Evolutionary conservation across 1,140 invertebrate species (phyloP).

Genomic region (Aplysia californica): DNA sequence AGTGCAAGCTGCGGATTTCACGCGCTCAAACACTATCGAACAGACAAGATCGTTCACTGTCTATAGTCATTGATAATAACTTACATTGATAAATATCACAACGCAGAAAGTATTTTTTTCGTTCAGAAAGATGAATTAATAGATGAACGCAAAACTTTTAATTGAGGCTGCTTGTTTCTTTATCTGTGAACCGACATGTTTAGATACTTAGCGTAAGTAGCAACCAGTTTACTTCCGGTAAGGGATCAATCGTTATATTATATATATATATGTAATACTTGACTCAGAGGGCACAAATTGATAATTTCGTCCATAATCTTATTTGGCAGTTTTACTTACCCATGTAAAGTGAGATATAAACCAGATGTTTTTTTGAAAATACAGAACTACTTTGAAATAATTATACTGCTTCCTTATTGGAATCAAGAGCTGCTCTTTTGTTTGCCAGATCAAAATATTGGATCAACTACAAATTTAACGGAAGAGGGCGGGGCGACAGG

Average conservation of each 20-base stretch:
- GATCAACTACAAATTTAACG: no score
- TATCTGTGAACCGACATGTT: slow-evolving; percentile 9
- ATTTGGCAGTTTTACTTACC: not conserved
- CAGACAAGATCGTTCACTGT: not conserved
- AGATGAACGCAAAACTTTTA: no score
- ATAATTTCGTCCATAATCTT: not conserved
- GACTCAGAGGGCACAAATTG: not conserved
- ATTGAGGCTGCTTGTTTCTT: no score
- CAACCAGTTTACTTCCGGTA: not conserved
- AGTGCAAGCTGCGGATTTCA: no score
- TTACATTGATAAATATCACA: not conserved
- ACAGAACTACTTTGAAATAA: not conserved
- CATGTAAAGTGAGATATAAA: not conserved
- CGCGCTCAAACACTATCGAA: not conserved
- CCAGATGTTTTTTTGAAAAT: not conserved
- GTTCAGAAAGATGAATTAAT: not conserved
- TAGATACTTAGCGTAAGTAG: slow-evolving; percentile 1
- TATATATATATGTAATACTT: not conserved
- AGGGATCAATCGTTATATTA: not conserved
- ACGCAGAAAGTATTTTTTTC: not conserved
- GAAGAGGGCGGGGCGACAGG: no score
- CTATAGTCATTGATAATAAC: not conserved
- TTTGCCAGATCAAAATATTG: no score
- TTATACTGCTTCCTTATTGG: no score
- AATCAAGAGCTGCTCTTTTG: no score